Base-by-base conservation (phyloP, 2,797 vertebrate genomes). In the Clarias fuscus region DNA sequence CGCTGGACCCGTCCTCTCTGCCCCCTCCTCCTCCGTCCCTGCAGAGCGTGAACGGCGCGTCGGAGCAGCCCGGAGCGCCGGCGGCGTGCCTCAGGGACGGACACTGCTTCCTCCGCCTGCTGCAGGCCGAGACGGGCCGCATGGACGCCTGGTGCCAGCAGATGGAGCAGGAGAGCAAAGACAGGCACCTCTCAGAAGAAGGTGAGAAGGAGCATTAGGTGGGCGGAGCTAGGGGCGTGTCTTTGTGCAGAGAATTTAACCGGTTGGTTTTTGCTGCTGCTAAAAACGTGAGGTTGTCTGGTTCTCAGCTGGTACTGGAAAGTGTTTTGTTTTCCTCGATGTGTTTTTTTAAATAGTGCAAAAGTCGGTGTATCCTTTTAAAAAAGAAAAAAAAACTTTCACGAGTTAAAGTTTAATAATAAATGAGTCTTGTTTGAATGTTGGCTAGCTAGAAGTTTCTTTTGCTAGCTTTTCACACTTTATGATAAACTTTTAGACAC, bases 111-210 rank as follows among this genome's bases (percentile, higher is more conserved):
- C 96, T 99, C 93, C 99, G 99, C 94, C 96, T 99, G 84, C 97
- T 99, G 86, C 98, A 98, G 93, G 98, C 98, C 0, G 98, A 99
- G 92, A 97, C 96, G 0, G 97, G 99, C 86, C 97, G 98, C 86
- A 98, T 99, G 98, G 98, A 99, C 73, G 98, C 98, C 87, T 99
- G 98, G 98, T 99, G 98, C 92, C 96, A 95, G 88, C 98, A 99
- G 93, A 99, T 99, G 97, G 97, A 99, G 91, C 93, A 95, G 84
- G 98, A 99, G 91, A 96, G 97, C 88, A 95, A 88, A 83, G 96
- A 98, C 83, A 98, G 97, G 79, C 95, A 93, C 89, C 95, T 99
- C 83, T 96, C 98, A 0, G 98, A 98, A 72, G 97, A 99, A 83
- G 96, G 98, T 99, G 95, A 92, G 97, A 87, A 24, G 11, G 24